Conservation (phyloP, 2,797 vertebrate species). For the Podarcis siculus region DNA sequence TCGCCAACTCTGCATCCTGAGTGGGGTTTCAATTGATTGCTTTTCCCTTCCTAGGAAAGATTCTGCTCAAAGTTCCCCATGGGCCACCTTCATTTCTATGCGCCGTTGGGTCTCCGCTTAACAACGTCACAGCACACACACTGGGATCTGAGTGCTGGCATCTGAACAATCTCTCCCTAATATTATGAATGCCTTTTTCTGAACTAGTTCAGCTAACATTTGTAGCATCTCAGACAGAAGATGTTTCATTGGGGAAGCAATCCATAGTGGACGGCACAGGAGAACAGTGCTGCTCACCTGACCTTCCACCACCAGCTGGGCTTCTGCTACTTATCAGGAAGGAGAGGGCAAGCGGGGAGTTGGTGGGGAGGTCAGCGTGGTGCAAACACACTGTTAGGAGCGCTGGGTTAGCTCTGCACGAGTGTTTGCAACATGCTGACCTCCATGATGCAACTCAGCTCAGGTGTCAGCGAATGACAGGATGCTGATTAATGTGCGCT, state of each 20-base stretch:
- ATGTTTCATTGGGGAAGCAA: not conserved
- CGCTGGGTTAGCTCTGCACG: too few relatives aligned
- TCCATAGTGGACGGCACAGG: too few relatives aligned
- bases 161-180: not conserved
- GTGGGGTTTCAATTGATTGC: constrained; percentile 17
- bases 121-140: not conserved
- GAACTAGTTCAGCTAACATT: not conserved
- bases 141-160: not conserved
- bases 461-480: too few relatives aligned
- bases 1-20: not conserved
- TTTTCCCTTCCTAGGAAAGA: constrained; percentile 20
- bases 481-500: too few relatives aligned
- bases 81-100: constrained; percentile 15
- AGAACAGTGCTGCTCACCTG: too few relatives aligned
- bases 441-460: too few relatives aligned
- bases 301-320: too few relatives aligned
- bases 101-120: not conserved
- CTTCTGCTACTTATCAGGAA: too few relatives aligned
- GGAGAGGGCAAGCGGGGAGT: too few relatives aligned
- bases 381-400: too few relatives aligned
- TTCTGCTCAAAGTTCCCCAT: constrained; percentile 20
- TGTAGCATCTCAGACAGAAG: not conserved
- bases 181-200: not conserved
- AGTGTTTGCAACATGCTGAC: too few relatives aligned
- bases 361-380: too few relatives aligned